Evolutionary conservation across 2,113 vertebrate species (phyloP).

Genomic region (Datnioides undecimradiatus): DNA sequence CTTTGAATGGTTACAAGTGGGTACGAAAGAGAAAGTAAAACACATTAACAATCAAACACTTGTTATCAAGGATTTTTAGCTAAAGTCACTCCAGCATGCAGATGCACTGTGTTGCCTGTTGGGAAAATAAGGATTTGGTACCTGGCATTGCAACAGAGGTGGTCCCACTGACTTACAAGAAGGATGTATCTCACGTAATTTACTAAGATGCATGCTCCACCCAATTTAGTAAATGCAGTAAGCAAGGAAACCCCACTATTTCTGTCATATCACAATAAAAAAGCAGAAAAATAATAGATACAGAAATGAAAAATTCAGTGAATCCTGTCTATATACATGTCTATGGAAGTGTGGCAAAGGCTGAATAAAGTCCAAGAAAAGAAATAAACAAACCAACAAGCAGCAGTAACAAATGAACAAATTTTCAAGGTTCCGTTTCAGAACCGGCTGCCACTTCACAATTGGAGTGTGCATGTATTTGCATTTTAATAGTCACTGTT

Average conservation of each 20-base stretch:
- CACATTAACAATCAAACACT: not conserved
- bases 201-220: too few relatives aligned
- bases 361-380: not conserved
- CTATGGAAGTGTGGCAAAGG: not conserved
- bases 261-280: not conserved
- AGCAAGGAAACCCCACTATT: not conserved
- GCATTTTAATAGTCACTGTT: constrained; percentile 45
- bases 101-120: not conserved
- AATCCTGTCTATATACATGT: too few relatives aligned
- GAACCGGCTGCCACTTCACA: constrained; percentile 27
- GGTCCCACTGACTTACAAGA: not conserved
- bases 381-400: not conserved
- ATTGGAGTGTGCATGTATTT: constrained; percentile 47
- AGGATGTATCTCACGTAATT: not conserved
- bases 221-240: not conserved
- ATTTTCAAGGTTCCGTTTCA: constrained; percentile 3
- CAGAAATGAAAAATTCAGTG: too few relatives aligned
- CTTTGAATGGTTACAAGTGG: not conserved
- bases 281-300: not conserved
- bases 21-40: not conserved
- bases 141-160: too few relatives aligned
- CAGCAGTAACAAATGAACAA: not conserved
- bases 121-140: too few relatives aligned
- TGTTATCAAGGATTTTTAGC: not conserved
- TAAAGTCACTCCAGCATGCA: not conserved